Evolutionary conservation across 37 sponge, comb jelly and placozoan species (phyloP), one percentile per base, ranked within the genome.

Genomic region (Amphimedon queenslandica): DNA sequence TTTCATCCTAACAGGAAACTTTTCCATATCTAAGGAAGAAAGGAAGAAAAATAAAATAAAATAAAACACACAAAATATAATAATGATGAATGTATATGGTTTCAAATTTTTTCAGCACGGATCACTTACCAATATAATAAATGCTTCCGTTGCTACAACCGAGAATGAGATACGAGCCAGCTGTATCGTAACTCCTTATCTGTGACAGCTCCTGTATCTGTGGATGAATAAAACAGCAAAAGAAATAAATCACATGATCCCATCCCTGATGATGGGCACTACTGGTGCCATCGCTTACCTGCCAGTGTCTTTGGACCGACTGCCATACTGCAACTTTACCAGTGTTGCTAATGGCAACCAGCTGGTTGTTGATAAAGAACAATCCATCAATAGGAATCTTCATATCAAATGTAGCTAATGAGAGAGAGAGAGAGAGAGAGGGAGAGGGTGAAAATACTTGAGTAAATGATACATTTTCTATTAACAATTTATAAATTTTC

Each of bases 291-390:
- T 47, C 13, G 8, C 37, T 43, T 31, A 88, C 78, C 66, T 89
- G 82, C 98, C 98, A 97, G 77, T 94, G 89, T 56, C 82, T 84
- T 30, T 86, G 94, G 37, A 91, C 85, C 2, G 86, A 77, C 71
- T 97, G 92, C 98, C 98, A 97, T 55, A 97, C 92, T 10, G 84
- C 98, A 24, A 97, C 93, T 70, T 88, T 88, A 20, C 98, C 98
- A 2, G 90, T 83, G 68, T 81, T 86, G 74, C 86, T 93, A 10
- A 96, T 78, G 70, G 93, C 90, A 33, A 90, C 97, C 57, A 96
- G 78, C 80, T 96, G 92, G 33, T 42, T 83, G 21, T 92, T 95
- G 68, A 91, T 83, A 73, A 97, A 97, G 85, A 97, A 83, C n/a
- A 97, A 87, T 0, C 91, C 83, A 43, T 93, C 95, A 71, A 97